These are phyloP conservation scores for Dreissena rostriformis DNA, from an alignment of 1,140 invertebrate species.

Conservation along the genomic window DNA sequence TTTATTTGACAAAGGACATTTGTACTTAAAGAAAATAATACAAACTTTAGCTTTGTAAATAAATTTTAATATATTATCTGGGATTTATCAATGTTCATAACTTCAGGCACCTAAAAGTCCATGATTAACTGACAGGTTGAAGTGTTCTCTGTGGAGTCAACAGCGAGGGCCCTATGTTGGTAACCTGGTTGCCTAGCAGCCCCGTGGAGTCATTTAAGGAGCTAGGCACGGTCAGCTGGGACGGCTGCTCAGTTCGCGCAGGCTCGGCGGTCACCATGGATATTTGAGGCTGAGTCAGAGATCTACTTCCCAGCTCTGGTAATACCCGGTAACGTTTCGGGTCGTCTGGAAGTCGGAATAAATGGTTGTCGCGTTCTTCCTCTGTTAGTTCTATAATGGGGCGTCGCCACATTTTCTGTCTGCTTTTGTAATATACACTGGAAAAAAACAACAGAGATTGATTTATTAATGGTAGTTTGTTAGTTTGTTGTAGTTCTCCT, in stretches of 20 bases:
- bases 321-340: slow-evolving; percentile 53
- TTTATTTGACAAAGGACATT: too few species aligned
- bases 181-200: not conserved
- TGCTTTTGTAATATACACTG: slow-evolving; percentile 74
- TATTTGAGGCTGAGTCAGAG: slow-evolving; percentile 31
- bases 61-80: too few species aligned
- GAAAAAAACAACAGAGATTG: slow-evolving; percentile 47
- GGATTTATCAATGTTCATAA: too few species aligned
- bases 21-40: too few species aligned
- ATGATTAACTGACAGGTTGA: not conserved
- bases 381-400: slow-evolving; percentile 67
- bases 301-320: slow-evolving; percentile 31
- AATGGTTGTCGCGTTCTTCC: slow-evolving; percentile 73
- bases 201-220: slow-evolving; percentile 23
- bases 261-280: not conserved
- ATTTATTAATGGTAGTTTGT: too few species aligned
- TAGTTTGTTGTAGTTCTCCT: too few species aligned
- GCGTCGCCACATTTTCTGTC: slow-evolving; percentile 63
- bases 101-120: too few species aligned
- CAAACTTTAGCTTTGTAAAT: too few species aligned
- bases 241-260: not conserved
- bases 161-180: slow-evolving; percentile 13
- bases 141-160: slow-evolving; percentile 2
- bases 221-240: slow-evolving; percentile 1
- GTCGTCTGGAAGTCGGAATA: slow-evolving; percentile 71